Base-by-base conservation (phyloP, 2,113 vertebrate genomes). In the Salvelinus fontinalis region DNA sequence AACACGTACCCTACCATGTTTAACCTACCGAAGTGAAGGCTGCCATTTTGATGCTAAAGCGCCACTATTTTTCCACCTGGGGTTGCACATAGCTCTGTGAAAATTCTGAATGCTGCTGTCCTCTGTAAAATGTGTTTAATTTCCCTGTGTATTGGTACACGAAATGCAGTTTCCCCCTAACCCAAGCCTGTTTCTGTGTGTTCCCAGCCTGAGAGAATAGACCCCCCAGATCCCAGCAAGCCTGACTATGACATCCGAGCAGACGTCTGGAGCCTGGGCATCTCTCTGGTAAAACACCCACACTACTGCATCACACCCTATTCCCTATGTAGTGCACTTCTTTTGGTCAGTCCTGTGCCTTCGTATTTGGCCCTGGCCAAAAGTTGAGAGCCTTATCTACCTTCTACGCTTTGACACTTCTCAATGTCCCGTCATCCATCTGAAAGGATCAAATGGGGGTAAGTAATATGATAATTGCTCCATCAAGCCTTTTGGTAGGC, bases 211-310 rank as follows among this genome's bases (percentile, higher is more conserved):
- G 97, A 98, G 86, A 94, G 97, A 90, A 98, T 98, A 85, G 97
- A 98, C 86, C 97, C 97, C 75, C 97, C 96, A 2, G 97, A 98
- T 84, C 97, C 97, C 77, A 97, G 95, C 83, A 97, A 97, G 83
- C 97, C 97, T 0, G 97, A 98, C 91, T 98, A 98, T 18, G 97
- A 98, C 86, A 98, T 98, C 89, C 93, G 97, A 79, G 97, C 97
- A 0, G 97, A 98, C 2, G 97, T 97, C 54, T 98, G 97, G 97
- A 97, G 97, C 88, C 93, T 98, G 27, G 97, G 97, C 83, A 97
- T 98, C 88, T 98, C 97, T 79, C 82, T 97, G 95, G 96, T 97
- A 89, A 89, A 83, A 49, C 1, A 8, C 1, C n/a, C 18, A 18
- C 51, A 16, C 13, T 18, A 18, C n/a, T 64, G 3, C 1, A n/a